Conservation (phyloP, 2,888 invertebrate species). For the Megaustenia siamemsis region DNA sequence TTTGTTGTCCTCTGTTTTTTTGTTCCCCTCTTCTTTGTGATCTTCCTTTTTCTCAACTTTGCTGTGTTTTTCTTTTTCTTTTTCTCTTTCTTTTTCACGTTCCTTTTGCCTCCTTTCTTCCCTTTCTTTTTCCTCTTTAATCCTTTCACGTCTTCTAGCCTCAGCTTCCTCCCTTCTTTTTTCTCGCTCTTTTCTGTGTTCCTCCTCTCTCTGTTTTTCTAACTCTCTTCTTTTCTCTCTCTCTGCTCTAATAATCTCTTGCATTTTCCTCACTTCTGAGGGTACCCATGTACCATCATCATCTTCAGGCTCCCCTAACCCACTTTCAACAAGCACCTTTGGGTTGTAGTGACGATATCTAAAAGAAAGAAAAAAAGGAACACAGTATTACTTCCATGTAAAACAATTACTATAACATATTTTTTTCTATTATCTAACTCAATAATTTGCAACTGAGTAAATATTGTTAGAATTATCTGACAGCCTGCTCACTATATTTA, state of each 20-base stretch:
- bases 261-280: slow-evolving; percentile 28
- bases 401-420: no score
- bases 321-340: slow-evolving; percentile 33
- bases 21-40: not conserved
- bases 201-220: slow-evolving; percentile 41
- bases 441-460: no score
- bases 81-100: not conserved
- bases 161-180: slow-evolving; percentile 35
- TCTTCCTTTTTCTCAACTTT: not conserved
- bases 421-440: no score
- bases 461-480: no score
- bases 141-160: slow-evolving; percentile 34
- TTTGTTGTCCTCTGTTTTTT: not conserved
- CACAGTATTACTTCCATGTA: not conserved
- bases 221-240: slow-evolving; percentile 38
- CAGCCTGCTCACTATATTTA: no score
- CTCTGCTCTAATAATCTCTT: slow-evolving; percentile 33
- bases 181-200: slow-evolving; percentile 35
- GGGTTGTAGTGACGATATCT: slow-evolving; percentile 51
- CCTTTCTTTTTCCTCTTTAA: slow-evolving; percentile 12
- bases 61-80: not conserved
- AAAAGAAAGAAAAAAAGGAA: not conserved
- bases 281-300: slow-evolving; percentile 45
- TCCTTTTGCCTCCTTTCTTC: slow-evolving; percentile 32
- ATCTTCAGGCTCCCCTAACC: slow-evolving; percentile 49